Conservation (phyloP, 2,113 vertebrate genomes). For the Gobiocypris rarus region DNA sequence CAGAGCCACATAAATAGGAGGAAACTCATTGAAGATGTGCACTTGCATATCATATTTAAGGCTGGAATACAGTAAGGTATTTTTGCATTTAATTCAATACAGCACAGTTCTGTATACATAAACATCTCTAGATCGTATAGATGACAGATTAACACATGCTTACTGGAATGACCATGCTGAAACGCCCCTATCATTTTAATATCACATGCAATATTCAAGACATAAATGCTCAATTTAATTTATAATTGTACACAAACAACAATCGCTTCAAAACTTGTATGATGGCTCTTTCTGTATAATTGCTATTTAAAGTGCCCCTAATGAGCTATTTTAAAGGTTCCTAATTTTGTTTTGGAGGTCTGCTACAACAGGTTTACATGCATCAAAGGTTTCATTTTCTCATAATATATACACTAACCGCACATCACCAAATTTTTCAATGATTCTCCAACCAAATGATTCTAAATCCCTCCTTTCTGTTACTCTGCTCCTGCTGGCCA, state of each 20-base stretch:
- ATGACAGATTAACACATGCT: neutral
- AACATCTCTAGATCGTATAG: neutral
- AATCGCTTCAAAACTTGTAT: neutral
- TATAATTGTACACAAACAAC: neutral
- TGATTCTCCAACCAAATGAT: too few relatives aligned
- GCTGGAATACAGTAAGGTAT: neutral
- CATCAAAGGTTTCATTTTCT: too few relatives aligned
- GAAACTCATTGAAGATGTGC: constrained; percentile 9
- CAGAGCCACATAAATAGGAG: neutral
- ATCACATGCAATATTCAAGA: neutral
- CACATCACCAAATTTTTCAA: too few relatives aligned
- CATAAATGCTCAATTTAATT: neutral
- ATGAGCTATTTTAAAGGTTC: too few relatives aligned
- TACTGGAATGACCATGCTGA: neutral
- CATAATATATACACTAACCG: too few relatives aligned
- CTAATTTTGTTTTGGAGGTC: too few relatives aligned
- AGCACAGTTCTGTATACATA: neutral
- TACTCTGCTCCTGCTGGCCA: too few relatives aligned
- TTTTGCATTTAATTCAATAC: neutral
- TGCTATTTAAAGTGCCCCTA: neutral
- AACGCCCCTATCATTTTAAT: neutral
- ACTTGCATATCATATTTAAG: neutral
- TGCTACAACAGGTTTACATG: too few relatives aligned
- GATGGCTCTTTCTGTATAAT: neutral
- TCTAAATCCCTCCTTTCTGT: too few relatives aligned